phyloP scores from a whole-genome alignment of 2,113 vertebrate genomes.

The Gnathonemus longibarbis region DNA sequence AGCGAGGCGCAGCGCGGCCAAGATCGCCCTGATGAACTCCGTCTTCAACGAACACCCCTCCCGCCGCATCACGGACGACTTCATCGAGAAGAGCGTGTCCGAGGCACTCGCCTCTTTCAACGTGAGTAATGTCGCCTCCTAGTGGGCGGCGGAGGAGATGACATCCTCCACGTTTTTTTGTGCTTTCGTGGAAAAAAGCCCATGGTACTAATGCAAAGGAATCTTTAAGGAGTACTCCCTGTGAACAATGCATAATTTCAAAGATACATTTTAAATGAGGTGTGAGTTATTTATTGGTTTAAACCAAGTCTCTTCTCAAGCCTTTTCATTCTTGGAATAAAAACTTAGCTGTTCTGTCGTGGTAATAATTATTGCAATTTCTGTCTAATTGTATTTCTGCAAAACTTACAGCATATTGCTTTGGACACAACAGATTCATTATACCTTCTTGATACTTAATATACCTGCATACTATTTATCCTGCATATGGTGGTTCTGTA shows the following conservation, averaged over 20 bases:
- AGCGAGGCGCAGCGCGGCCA: constrained; percentile 85
- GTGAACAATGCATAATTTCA: background rate
- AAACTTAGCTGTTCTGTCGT: background rate
- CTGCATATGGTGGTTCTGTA: background rate
- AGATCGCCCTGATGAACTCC: constrained; percentile 96
- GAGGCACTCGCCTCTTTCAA: constrained; percentile 93
- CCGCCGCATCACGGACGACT: constrained; percentile 86
- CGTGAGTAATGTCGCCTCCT: constrained; percentile 56
- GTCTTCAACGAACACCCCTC: constrained; percentile 97
- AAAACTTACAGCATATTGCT: background rate
- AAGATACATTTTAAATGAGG: background rate
- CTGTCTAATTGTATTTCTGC: background rate
- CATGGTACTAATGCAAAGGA: background rate
- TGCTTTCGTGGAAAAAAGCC: background rate
- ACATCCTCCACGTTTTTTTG: background rate
- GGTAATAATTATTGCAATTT: background rate
- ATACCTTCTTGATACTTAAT: background rate
- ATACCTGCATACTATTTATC: background rate
- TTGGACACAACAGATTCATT: background rate
- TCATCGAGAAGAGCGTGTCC: constrained; percentile 94
- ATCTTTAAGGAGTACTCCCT: background rate
- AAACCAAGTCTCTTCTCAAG: background rate
- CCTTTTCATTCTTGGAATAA: background rate
- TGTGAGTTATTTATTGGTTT: background rate
- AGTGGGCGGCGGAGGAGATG: background rate